phyloP scores from a whole-genome alignment of 1,140 invertebrate species.

The Aphelinus atriplicis region DNA sequence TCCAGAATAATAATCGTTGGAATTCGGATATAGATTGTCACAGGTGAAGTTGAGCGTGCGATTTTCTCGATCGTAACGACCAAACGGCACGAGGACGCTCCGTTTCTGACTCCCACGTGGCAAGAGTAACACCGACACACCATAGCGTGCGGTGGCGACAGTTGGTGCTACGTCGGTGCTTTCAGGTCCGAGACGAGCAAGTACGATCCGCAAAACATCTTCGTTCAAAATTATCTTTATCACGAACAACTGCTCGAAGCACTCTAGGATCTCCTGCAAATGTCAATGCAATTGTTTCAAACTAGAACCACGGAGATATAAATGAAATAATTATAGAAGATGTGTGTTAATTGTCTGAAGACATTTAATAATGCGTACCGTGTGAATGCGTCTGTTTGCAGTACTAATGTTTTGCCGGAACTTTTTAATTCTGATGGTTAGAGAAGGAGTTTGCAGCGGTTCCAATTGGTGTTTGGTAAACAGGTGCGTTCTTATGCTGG shows the following conservation, averaged over 20 bases:
- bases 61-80: slow-evolving; percentile 21
- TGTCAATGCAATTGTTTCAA: too few species aligned
- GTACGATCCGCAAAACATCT: slow-evolving; percentile 39
- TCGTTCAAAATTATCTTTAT: slow-evolving; percentile 40
- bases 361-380: slow-evolving; percentile 28
- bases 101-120: slow-evolving; percentile 1
- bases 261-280: slow-evolving; percentile 24
- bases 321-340: neutral
- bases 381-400: slow-evolving; percentile 41
- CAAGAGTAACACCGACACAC: neutral
- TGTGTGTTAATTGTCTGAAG: too few species aligned
- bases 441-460: slow-evolving; percentile 29
- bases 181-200: slow-evolving; percentile 37
- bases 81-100: slow-evolving; percentile 29
- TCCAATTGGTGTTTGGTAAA: slow-evolving; percentile 34
- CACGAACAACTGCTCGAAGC: slow-evolving; percentile 46
- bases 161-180: neutral
- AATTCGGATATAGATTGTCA: slow-evolving; percentile 17
- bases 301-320: too few species aligned
- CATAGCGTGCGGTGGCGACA: neutral
- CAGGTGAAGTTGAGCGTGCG: slow-evolving; percentile 34
- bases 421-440: slow-evolving; percentile 40
- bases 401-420: slow-evolving; percentile 41
- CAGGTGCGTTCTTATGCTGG: slow-evolving; percentile 39
- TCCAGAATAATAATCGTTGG: too few species aligned